These are phyloP conservation scores for Dorcus hopei DNA, from an alignment of 2,888 invertebrate genomes.

Conservation along the genomic window DNA sequence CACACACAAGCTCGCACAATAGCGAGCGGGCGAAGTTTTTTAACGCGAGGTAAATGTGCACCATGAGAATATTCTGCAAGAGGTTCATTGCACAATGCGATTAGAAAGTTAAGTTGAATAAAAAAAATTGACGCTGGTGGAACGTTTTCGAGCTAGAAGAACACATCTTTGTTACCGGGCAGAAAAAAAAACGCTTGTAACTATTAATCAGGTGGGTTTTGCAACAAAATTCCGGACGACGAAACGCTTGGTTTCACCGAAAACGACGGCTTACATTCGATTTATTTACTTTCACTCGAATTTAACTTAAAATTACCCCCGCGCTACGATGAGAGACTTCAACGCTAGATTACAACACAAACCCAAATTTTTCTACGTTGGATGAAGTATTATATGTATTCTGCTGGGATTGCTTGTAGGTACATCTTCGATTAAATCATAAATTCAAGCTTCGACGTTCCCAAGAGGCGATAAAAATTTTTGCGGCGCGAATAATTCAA, in stretches of 20 bases:
- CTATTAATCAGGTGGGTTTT: no score
- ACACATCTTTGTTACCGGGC: not conserved
- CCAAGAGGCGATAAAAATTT: not conserved
- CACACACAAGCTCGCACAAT: not conserved
- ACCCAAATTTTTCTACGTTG: no score
- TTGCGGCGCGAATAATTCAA: slow-evolving; percentile 12
- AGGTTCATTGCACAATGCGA: not conserved
- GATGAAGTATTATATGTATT: no score
- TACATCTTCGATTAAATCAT: no score
- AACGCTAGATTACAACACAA: no score
- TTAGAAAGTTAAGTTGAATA: not conserved
- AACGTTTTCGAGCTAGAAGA: not conserved
- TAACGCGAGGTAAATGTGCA: not conserved
- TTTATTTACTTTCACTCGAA: no score
- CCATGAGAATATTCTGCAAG: slow-evolving; percentile 2
- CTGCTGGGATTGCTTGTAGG: no score
- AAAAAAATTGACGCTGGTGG: not conserved
- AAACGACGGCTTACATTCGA: no score
- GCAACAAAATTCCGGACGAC: not conserved
- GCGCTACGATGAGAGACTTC: no score
- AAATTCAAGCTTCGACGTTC: not conserved
- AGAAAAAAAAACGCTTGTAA: no score
- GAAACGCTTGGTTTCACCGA: not conserved
- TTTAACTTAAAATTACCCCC: no score
- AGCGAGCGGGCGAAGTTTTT: not conserved